Conservation (phyloP, 2,888 invertebrate species). For the Steinernema carpocapsae region DNA sequence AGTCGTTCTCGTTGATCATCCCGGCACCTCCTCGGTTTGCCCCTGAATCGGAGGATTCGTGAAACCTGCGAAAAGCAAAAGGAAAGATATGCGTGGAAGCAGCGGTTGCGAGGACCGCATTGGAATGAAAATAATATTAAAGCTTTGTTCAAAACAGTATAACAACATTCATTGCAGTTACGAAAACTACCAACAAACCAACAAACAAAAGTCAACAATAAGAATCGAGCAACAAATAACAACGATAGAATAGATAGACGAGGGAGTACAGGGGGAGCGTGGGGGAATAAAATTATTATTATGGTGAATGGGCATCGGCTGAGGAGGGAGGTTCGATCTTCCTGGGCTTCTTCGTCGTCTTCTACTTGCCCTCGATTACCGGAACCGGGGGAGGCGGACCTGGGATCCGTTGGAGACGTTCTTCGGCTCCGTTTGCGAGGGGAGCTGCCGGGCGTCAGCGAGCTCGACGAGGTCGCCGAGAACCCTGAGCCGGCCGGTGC, state of each 20-base stretch:
- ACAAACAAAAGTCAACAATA: constrained; percentile 35
- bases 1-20: constrained; percentile 60
- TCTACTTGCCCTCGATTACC: constrained; percentile 29
- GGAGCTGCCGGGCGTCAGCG: constrained; percentile 8
- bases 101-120: not conserved
- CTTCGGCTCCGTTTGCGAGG: constrained; percentile 1
- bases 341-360: not conserved
- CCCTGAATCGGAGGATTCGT: too few species aligned
- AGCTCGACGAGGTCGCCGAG: constrained; percentile 26
- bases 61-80: not conserved
- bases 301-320: constrained; percentile 34
- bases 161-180: constrained; percentile 35
- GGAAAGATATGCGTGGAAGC: not conserved
- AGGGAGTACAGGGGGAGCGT: not conserved
- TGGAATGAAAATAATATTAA: not conserved
- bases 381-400: constrained; percentile 24
- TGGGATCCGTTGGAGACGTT: not conserved
- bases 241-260: constrained; percentile 29
- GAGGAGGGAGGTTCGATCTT: not conserved
- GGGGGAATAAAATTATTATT: constrained; percentile 31
- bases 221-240: constrained; percentile 33
- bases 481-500: constrained; percentile 21
- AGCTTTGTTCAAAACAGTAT: constrained; percentile 1
- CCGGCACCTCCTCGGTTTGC: not conserved
- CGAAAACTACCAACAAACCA: constrained; percentile 34